phyloP scores from a whole-genome alignment of 2,888 invertebrate genomes.

The Panorpa germanica region DNA sequence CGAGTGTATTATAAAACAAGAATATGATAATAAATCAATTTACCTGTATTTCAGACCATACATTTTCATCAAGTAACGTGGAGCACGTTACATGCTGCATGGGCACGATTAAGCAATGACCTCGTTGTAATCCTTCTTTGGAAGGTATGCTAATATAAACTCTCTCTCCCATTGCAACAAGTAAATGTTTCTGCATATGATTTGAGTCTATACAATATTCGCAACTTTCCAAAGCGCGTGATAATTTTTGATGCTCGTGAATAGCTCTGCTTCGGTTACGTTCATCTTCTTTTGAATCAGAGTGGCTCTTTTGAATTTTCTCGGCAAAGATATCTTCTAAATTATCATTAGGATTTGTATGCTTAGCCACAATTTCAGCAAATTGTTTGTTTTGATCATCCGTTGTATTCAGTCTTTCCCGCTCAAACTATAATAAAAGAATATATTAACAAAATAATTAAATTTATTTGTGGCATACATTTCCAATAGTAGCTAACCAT shows the following conservation, averaged over 20 bases:
- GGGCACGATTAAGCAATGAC: conserved; percentile 77
- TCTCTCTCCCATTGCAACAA: conserved; percentile 62
- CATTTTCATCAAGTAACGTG: conserved; percentile 82
- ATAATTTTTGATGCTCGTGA: conserved; percentile 47
- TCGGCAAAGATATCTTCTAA: conserved; percentile 74
- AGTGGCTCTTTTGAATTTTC: conserved; percentile 47
- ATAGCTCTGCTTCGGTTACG: conserved; percentile 47
- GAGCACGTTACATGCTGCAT: conserved; percentile 61
- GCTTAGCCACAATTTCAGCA: conserved; percentile 47
- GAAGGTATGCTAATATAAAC: conserved; percentile 73
- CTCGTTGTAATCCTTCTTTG: conserved; percentile 58
- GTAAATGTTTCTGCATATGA: conserved; percentile 64
- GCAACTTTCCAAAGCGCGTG: conserved; percentile 61
- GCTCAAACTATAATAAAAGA: conserved; percentile 39
- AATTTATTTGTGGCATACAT: conserved; percentile 7
- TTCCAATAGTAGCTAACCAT: conserved; percentile 35
- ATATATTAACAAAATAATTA: conserved; percentile 4
- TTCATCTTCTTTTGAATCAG: conserved; percentile 37
- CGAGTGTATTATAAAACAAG: too few species aligned
- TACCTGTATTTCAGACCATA: conserved; percentile 75
- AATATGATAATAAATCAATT: conserved; percentile 11
- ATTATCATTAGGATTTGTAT: conserved; percentile 47
- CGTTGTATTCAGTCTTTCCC: conserved; percentile 61
- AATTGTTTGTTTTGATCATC: conserved; percentile 69
- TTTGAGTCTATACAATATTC: conserved; percentile 64